A percentile compares a stretch with the other conserved stretches of the same genome.
Evolutionary conservation across 2,113 vertebrate genomes (phyloP).

Genomic region (Cyprinodon brontotheroides): DNA sequence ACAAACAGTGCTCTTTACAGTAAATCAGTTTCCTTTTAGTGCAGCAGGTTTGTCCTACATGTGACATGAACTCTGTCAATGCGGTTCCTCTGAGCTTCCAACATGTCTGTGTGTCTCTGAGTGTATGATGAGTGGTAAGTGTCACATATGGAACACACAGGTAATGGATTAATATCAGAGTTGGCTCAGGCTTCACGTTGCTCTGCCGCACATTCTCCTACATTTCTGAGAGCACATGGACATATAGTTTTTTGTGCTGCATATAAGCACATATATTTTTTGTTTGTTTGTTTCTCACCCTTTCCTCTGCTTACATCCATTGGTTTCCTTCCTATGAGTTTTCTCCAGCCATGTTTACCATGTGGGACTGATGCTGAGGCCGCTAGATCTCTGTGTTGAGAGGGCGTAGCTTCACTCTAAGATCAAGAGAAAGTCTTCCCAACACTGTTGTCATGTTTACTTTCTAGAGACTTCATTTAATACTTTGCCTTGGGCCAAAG

Average conservation of each 20-base stretch:
- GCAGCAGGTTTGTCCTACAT: slow-evolving; percentile 29
- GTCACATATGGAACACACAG: slow-evolving; percentile 69
- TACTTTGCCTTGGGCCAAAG: slow-evolving; percentile 43
- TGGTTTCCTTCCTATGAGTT: slow-evolving; percentile 26
- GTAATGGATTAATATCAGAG: slow-evolving; percentile 83
- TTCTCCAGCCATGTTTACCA: slow-evolving; percentile 24
- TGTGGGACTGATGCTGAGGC: slow-evolving; percentile 11
- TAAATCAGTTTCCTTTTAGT: slow-evolving; percentile 30
- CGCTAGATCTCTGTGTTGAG: slow-evolving; percentile 16
- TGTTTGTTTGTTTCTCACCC: slow-evolving; percentile 16
- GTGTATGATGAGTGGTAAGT: slow-evolving; percentile 43
- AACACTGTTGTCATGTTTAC: slow-evolving; percentile 48
- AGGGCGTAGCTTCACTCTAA: slow-evolving; percentile 21
- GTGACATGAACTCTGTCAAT: slow-evolving; percentile 49
- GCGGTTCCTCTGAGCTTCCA: slow-evolving; percentile 19
- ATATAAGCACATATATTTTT: slow-evolving; percentile 4
- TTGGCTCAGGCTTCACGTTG: slow-evolving; percentile 61
- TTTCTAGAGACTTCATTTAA: slow-evolving; percentile 51
- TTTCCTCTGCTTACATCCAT: slow-evolving; percentile 43
- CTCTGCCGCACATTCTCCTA: slow-evolving; percentile 31
- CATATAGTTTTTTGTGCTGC: slow-evolving; percentile 8
- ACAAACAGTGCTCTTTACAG: slow-evolving; percentile 11
- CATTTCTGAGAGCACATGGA: slow-evolving; percentile 1
- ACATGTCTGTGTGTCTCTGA: slow-evolving; percentile 9
- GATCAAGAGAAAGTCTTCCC: slow-evolving; percentile 34